These are phyloP conservation scores for Pristionchus fissidentatus DNA, from an alignment of 2,888 invertebrate species.

Conservation along the genomic window DNA sequence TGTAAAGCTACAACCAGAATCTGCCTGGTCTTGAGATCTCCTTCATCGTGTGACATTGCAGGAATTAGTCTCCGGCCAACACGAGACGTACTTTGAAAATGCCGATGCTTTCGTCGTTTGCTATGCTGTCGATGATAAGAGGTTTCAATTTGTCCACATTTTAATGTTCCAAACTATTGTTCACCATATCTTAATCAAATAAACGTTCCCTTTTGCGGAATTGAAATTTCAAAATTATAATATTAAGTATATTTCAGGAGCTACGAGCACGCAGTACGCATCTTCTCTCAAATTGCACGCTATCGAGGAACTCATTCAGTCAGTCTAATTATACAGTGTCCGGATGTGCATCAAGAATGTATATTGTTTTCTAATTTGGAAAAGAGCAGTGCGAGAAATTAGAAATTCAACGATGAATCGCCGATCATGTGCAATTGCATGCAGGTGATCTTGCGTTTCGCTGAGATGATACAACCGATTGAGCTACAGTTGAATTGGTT, in stretches of 20 bases:
- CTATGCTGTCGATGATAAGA: conserved; percentile 46
- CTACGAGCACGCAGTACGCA: conserved; percentile 45
- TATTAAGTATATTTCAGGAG: conserved; percentile 17
- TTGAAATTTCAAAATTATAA: neutral
- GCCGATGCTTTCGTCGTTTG: conserved; percentile 47
- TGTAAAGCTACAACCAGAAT: neutral
- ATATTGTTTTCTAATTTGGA: too few relatives aligned
- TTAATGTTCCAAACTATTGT: neutral
- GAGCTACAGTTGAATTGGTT: too few relatives aligned
- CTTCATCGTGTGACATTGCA: neutral
- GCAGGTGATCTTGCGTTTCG: too few relatives aligned
- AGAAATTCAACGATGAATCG: too few relatives aligned
- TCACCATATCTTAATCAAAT: neutral
- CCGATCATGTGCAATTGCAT: too few relatives aligned
- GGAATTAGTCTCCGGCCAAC: conserved; percentile 35
- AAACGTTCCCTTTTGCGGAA: too few relatives aligned
- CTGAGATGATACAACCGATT: too few relatives aligned
- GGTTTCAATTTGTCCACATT: neutral
- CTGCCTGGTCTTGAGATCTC: neutral
- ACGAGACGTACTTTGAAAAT: conserved; percentile 16
- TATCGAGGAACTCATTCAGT: conserved; percentile 40
- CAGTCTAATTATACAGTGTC: too few relatives aligned
- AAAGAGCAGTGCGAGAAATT: too few relatives aligned
- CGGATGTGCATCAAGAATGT: too few relatives aligned
- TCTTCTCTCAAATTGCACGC: conserved; percentile 31